phyloP scores from a whole-genome alignment of 2,797 vertebrate species.

The Tapera naevia region DNA sequence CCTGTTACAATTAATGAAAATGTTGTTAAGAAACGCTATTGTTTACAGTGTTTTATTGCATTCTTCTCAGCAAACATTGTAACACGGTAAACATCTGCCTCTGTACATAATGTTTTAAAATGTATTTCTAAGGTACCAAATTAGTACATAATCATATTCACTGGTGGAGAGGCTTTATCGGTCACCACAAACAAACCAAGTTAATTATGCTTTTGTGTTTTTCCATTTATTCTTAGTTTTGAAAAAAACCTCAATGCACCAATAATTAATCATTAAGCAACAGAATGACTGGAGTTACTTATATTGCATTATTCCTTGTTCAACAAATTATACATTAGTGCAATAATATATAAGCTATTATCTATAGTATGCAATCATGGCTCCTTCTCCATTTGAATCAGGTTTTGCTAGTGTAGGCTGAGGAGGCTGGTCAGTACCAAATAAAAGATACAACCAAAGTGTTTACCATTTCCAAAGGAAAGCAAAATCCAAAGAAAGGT shows the following conservation, averaged over 20 bases:
- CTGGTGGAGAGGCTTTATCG: too few relatives aligned
- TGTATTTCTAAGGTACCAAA: not conserved
- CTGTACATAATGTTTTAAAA: not conserved
- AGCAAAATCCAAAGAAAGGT: not conserved
- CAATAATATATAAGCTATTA: not conserved
- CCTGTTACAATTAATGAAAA: not conserved
- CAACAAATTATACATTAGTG: not conserved
- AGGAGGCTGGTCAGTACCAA: not conserved
- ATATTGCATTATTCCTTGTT: not conserved
- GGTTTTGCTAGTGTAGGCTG: not conserved
- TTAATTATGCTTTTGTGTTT: not conserved
- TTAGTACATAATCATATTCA: not conserved
- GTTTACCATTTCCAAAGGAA: not conserved
- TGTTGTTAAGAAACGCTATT: not conserved
- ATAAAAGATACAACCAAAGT: not conserved
- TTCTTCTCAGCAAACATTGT: not conserved
- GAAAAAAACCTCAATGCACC: not conserved
- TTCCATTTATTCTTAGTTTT: not conserved
- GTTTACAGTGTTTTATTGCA: not conserved
- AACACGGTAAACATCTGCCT: not conserved
- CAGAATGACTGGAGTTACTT: not conserved
- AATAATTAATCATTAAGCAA: not conserved
- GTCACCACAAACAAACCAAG: not conserved
- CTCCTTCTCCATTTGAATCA: not conserved
- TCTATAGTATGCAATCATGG: not conserved